phyloP scores from a whole-genome alignment of 2,797 vertebrate species.

The Bufotes viridis region DNA sequence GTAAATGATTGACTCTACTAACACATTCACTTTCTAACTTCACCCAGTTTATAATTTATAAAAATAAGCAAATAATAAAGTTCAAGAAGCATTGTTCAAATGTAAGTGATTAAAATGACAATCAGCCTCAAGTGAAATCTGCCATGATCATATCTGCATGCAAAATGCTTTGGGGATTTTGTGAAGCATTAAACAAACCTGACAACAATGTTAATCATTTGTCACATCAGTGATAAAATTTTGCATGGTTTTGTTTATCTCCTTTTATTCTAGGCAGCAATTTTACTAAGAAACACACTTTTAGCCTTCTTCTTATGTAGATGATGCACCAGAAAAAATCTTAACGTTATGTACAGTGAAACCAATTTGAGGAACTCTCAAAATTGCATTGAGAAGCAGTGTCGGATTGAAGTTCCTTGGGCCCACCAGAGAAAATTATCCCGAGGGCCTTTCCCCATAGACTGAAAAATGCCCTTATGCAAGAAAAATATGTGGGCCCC shows the following conservation, averaged over 20 bases:
- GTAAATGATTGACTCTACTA: slow-evolving; percentile 36
- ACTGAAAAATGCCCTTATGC: too few relatives aligned
- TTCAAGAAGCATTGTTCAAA: slow-evolving; percentile 48
- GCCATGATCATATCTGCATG: slow-evolving; percentile 40
- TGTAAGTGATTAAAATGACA: slow-evolving; percentile 56
- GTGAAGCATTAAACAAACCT: slow-evolving; percentile 44
- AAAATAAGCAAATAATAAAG: slow-evolving; percentile 45
- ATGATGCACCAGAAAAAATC: too few relatives aligned
- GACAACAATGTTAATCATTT: slow-evolving; percentile 51
- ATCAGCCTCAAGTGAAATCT: slow-evolving; percentile 40
- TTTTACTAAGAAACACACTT: background rate
- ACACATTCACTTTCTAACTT: slow-evolving; percentile 36
- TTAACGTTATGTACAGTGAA: too few relatives aligned
- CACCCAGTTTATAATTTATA: slow-evolving; percentile 40
- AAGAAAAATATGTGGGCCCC: too few relatives aligned
- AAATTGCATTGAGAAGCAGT: too few relatives aligned
- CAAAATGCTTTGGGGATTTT: slow-evolving; percentile 22
- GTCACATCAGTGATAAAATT: slow-evolving; percentile 12
- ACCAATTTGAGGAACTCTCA: too few relatives aligned
- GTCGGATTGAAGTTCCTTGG: too few relatives aligned
- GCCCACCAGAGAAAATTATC: too few relatives aligned
- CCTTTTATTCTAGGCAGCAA: background rate
- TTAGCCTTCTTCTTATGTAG: too few relatives aligned
- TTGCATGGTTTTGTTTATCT: background rate
- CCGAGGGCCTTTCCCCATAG: too few relatives aligned